Conservation (phyloP, 1,140 invertebrate genomes). For the Brachionus paranguensis region DNA sequence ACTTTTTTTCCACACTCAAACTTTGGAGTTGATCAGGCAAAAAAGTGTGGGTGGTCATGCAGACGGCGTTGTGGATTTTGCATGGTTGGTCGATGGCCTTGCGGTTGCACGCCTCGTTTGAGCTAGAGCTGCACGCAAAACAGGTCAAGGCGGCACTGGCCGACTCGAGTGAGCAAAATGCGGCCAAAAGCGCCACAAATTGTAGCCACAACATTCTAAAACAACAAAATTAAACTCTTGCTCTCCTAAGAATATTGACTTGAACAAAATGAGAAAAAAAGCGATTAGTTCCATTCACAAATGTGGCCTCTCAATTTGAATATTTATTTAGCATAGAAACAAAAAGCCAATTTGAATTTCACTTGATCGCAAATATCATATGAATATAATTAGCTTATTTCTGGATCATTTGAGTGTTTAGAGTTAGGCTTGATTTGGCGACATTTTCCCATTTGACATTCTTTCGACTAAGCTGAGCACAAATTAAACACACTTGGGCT, state of each 20-base stretch:
- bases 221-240: not conserved
- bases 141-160: not conserved
- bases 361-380: conserved; percentile 9
- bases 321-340: conserved; percentile 15
- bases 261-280: not conserved
- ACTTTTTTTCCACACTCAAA: conserved; percentile 10
- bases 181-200: not conserved
- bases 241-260: not conserved
- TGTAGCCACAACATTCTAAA: not conserved
- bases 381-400: conserved; percentile 33
- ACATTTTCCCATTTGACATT: not conserved
- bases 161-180: not conserved
- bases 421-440: not conserved
- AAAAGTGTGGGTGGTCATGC: not conserved
- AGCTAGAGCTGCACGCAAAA: not conserved
- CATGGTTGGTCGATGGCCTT: conserved; percentile 26
- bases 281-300: not conserved
- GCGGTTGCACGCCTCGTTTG: conserved; percentile 9
- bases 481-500: not conserved
- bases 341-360: not conserved
- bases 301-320: not conserved
- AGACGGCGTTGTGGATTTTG: not conserved
- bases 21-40: not conserved
- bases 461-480: not conserved
- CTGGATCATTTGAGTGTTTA: conserved; percentile 16